These are phyloP conservation scores for Coelopa pilipes DNA, from an alignment of 2,888 invertebrate species.

Conservation along the genomic window DNA sequence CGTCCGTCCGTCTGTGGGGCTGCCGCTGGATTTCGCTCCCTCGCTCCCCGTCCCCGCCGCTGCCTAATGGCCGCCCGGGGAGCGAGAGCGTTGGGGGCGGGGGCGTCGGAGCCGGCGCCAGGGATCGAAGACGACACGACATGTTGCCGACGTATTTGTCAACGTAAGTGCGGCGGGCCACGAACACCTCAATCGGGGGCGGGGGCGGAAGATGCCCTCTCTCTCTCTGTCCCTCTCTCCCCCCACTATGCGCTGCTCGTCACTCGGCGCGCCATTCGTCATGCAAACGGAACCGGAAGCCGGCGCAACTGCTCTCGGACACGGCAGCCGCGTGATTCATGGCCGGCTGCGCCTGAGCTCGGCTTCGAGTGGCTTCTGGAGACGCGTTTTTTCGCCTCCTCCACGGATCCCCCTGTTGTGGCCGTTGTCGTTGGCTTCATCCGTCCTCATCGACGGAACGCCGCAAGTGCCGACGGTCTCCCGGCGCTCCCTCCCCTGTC, in stretches of 20 bases:
- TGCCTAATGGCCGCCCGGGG: too few species aligned
- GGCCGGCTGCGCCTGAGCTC: constrained; percentile 1
- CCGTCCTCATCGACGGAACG: not conserved
- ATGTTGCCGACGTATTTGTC: not conserved
- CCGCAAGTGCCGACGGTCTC: not conserved
- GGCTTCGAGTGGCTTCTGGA: not conserved
- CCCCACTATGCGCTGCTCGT: not conserved
- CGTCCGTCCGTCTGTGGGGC: not conserved
- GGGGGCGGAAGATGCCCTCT: too few species aligned
- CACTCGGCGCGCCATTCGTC: not conserved
- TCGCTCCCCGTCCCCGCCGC: too few species aligned
- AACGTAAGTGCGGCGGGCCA: not conserved
- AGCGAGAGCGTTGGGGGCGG: too few species aligned
- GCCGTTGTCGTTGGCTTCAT: not conserved
- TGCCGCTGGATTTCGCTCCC: not conserved
- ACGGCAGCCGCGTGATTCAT: constrained; percentile 5
- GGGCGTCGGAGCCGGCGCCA: too few species aligned
- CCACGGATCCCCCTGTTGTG: not conserved
- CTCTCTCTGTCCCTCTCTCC: not conserved
- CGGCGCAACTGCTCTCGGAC: not conserved
- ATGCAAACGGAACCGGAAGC: constrained; percentile 20
- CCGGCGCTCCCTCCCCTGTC: not conserved
- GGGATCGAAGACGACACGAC: not conserved
- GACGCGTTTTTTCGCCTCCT: not conserved
- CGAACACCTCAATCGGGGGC: not conserved